phyloP scores from a whole-genome alignment of 2,797 vertebrate species.

The Rhadinocentrus ornatus region DNA sequence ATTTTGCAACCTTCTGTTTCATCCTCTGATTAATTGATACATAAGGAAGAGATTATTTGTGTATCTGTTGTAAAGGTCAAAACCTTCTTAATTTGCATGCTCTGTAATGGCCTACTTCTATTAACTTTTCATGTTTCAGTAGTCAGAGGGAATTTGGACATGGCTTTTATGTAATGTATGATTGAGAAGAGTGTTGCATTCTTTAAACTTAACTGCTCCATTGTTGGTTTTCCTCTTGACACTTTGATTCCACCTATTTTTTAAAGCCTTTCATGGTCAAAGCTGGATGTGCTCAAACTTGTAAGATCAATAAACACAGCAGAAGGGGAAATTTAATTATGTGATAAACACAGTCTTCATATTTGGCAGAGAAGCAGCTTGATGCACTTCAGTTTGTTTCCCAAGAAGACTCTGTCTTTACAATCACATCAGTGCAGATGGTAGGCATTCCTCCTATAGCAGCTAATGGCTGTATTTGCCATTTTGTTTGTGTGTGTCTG shows the following conservation, averaged over 20 bases:
- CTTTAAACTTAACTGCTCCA: slow-evolving; percentile 23
- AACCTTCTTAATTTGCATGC: slow-evolving; percentile 6
- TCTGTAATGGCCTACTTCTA: slow-evolving; percentile 7
- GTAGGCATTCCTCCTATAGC: slow-evolving; percentile 61
- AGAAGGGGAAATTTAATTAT: slow-evolving; percentile 70
- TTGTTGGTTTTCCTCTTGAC: slow-evolving; percentile 19
- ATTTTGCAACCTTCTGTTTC: slow-evolving; percentile 19
- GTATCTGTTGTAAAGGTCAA: slow-evolving; percentile 32
- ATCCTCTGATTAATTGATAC: slow-evolving; percentile 18
- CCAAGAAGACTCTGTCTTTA: slow-evolving; percentile 56
- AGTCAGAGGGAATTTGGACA: slow-evolving; percentile 19
- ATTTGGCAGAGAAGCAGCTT: slow-evolving; percentile 47
- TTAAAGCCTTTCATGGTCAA: slow-evolving; percentile 40
- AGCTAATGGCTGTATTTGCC: slow-evolving; percentile 55
- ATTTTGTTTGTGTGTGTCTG: slow-evolving; percentile 38
- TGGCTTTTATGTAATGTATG: slow-evolving; percentile 17
- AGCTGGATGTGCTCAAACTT: slow-evolving; percentile 49
- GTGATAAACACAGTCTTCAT: slow-evolving; percentile 67
- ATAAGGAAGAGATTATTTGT: not conserved
- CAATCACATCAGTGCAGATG: slow-evolving; percentile 71
- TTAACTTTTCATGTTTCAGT: slow-evolving; percentile 14
- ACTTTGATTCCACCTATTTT: slow-evolving; percentile 40
- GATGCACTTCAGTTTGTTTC: slow-evolving; percentile 59
- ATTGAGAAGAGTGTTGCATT: slow-evolving; percentile 8
- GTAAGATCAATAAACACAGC: slow-evolving; percentile 59